Evolutionary conservation across 2,888 invertebrate species (phyloP), one percentile per base, ranked within the genome.

Genomic region (Drosophila mulleri): DNA sequence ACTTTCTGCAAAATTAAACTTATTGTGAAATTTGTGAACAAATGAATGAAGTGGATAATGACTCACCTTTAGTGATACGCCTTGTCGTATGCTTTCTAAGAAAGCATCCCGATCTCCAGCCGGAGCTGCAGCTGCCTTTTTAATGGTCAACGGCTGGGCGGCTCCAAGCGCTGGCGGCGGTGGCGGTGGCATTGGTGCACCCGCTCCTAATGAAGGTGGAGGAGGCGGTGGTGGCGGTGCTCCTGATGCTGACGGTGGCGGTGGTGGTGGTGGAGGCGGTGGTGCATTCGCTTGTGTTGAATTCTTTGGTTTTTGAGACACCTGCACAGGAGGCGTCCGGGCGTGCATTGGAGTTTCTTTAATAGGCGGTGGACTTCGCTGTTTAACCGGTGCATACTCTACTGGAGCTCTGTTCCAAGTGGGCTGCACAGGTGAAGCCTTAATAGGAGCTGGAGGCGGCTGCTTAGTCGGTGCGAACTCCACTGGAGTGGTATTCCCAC

Each of bases 1-100:
- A 90, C 83, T 87, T 91, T 91, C 92, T 91, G 68, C 20, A 80
- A 80, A 7, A 20, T 18, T 12, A 8, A 2, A 3, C 16, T 16
- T 45, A 23, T 6, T 7, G 7, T 29, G 0, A 54, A 29, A 16
- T 37, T 39, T 26, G 6, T 23, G 2, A n/a, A 26, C 12, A 29
- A 23, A 29, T 29, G 1, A 12, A 14, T 35, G 18, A 12, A 14
- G 4, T 50, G 7, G 9, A 18, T 18, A 8, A 50, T 18, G 2
- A 35, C 20, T 8, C 65, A 91, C 91, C 90, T 92, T 91, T 16
- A 91, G 60, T 3, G 78, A 8, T 4, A 92, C 83, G 32, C 91
- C 91, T 1, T 72, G 64, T 5, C 91, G 85, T 32, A 91, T 91
- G 56, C 91, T 91, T 35, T 83, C 83, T 14, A 91, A 65, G 44